Percentiles rank a stretch among this genome's conserved stretches.
Conservation (phyloP, 2,888 invertebrate species). For the Andrena marginata region DNA sequence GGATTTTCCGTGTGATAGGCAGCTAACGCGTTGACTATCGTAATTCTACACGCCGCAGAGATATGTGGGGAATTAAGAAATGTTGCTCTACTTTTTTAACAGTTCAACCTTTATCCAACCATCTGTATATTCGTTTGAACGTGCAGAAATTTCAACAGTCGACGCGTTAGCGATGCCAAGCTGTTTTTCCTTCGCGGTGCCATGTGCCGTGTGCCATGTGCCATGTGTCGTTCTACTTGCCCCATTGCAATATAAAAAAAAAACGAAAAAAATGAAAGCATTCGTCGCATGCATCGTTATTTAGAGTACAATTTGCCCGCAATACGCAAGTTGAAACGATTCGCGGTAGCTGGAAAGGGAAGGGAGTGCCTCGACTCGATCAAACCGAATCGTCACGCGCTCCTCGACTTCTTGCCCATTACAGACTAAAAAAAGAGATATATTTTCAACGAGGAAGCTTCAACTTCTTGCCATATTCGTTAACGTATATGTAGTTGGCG, state of each 20-base stretch:
- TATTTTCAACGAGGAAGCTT: constrained; percentile 14
- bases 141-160: background rate
- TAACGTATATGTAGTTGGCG: constrained; percentile 12
- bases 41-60: too few relatives aligned
- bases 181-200: constrained; percentile 55
- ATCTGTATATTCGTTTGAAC: background rate
- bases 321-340: constrained; percentile 18
- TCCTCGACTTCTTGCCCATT: background rate
- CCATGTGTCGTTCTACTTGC: constrained; percentile 64
- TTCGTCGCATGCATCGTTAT: constrained; percentile 54
- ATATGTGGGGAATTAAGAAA: too few relatives aligned
- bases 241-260: constrained; percentile 69
- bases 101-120: background rate
- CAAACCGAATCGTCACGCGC: background rate
- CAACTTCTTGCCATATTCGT: constrained; percentile 68
- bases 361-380: background rate
- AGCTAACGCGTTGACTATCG: too few relatives aligned
- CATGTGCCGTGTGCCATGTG: constrained; percentile 66
- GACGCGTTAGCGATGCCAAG: background rate
- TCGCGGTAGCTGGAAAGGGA: background rate
- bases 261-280: constrained; percentile 23
- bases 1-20: too few relatives aligned
- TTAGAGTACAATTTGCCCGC: constrained; percentile 33
- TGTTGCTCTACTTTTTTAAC: too few relatives aligned
- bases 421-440: background rate